Conservation (phyloP, 2,113 vertebrate genomes). For the Hiodon alosoides region DNA sequence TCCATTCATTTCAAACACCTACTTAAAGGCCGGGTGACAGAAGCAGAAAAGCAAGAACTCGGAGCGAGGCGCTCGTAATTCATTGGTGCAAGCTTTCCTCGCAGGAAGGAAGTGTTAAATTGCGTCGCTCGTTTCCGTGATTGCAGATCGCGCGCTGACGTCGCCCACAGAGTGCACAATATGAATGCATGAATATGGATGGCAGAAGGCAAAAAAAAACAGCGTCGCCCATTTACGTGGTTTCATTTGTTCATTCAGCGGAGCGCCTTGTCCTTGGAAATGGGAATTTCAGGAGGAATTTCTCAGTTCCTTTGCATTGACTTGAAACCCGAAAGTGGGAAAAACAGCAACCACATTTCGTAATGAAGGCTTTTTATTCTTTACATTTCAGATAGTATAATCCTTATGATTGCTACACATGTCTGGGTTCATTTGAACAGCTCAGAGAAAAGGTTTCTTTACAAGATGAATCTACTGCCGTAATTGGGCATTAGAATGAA, state of each 20-base stretch:
- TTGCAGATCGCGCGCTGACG: not conserved
- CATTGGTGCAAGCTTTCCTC: not conserved
- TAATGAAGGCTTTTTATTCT: not conserved
- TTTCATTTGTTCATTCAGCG: no score
- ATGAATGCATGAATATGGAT: not conserved
- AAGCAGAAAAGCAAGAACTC: not conserved
- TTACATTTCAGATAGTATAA: not conserved
- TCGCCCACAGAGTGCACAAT: not conserved
- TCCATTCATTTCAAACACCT: no score
- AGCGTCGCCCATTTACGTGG: no score
- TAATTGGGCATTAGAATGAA: not conserved
- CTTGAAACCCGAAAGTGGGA: not conserved
- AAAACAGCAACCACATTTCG: not conserved
- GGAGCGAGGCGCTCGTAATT: not conserved
- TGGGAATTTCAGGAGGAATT: not conserved
- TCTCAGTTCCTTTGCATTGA: not conserved
- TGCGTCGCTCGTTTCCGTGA: not conserved
- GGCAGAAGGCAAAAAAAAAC: not conserved
- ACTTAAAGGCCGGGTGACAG: not conserved
- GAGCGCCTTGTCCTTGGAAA: no score
- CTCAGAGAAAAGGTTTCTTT: not conserved
- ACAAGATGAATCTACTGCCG: not conserved
- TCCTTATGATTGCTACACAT: not conserved
- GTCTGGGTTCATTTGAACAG: not conserved
- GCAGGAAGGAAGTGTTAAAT: not conserved